A percentile compares a stretch with the other conserved stretches of the same genome.
These are phyloP conservation scores for Caerostris extrusa DNA, from an alignment of 1,140 invertebrate species.

Conservation along the genomic window DNA sequence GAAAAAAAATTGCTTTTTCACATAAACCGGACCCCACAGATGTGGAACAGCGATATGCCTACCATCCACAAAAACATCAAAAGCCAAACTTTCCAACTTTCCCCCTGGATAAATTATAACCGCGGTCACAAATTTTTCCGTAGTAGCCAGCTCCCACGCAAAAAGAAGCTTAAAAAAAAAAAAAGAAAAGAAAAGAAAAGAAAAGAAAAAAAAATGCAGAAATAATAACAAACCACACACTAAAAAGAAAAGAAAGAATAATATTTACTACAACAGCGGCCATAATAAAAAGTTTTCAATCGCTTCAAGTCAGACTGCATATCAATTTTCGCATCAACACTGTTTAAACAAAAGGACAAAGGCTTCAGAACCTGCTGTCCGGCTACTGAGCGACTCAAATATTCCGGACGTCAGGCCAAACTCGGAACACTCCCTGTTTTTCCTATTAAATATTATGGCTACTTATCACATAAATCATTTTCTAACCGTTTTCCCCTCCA, in stretches of 20 bases:
- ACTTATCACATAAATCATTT: constrained; percentile 65
- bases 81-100: background rate
- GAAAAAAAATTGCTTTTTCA: background rate
- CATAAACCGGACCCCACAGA: constrained; percentile 9
- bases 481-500: background rate
- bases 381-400: constrained; percentile 34
- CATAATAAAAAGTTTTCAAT: constrained; percentile 50
- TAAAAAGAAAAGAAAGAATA: constrained; percentile 5
- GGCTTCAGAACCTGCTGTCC: background rate
- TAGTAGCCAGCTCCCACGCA: background rate
- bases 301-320: background rate
- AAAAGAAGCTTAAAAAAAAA: background rate
- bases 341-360: constrained; percentile 54
- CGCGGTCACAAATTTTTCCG: too few species aligned
- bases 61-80: background rate
- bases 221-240: background rate
- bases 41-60: background rate
- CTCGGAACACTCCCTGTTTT: background rate
- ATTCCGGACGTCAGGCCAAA: background rate
- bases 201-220: background rate
- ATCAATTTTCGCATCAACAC: constrained; percentile 72
- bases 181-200: too few species aligned
- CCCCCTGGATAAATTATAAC: background rate
- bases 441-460: constrained; percentile 45
- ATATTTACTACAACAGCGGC: constrained; percentile 22